phyloP scores from a whole-genome alignment of 1,140 invertebrate species.

The Marisa cornuarietis region DNA sequence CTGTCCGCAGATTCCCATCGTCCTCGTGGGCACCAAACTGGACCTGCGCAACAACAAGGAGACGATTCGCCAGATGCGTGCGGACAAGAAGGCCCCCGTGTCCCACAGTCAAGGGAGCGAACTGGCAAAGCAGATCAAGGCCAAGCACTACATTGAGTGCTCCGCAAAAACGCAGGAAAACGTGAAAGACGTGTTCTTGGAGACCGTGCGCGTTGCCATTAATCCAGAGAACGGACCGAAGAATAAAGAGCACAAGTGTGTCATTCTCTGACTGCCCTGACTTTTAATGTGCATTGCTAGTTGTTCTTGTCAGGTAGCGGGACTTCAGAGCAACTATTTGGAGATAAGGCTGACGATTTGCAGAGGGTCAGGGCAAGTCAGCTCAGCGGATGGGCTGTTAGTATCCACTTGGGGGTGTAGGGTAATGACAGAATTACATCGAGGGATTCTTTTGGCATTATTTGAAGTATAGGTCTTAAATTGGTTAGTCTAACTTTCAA shows the following conservation, averaged over 20 bases:
- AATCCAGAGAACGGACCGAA: conserved; percentile 16
- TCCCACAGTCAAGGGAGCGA: conserved; percentile 79
- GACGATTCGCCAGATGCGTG: conserved; percentile 80
- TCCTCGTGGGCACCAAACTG: conserved; percentile 76
- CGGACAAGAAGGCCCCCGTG: conserved; percentile 86
- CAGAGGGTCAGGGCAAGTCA: too few species aligned
- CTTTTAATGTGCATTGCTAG: background rate
- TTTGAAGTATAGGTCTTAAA: too few species aligned
- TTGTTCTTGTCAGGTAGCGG: background rate
- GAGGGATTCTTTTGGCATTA: too few species aligned
- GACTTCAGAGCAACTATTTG: too few species aligned
- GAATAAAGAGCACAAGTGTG: conserved; percentile 5
- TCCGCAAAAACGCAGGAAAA: conserved; percentile 92
- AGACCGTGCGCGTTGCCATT: conserved; percentile 82
- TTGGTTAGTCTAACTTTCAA: too few species aligned
- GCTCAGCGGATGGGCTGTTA: too few species aligned
- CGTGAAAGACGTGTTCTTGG: conserved; percentile 91
- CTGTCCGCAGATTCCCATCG: conserved; percentile 85
- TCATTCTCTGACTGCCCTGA: background rate
- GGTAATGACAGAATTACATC: too few species aligned
- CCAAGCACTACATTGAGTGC: conserved; percentile 90
- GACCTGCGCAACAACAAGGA: conserved; percentile 70
- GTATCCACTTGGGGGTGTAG: too few species aligned
- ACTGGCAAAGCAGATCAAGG: conserved; percentile 75
- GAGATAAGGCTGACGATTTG: too few species aligned